phyloP scores from a whole-genome alignment of 2,888 invertebrate species.

The Acleris holmiana region DNA sequence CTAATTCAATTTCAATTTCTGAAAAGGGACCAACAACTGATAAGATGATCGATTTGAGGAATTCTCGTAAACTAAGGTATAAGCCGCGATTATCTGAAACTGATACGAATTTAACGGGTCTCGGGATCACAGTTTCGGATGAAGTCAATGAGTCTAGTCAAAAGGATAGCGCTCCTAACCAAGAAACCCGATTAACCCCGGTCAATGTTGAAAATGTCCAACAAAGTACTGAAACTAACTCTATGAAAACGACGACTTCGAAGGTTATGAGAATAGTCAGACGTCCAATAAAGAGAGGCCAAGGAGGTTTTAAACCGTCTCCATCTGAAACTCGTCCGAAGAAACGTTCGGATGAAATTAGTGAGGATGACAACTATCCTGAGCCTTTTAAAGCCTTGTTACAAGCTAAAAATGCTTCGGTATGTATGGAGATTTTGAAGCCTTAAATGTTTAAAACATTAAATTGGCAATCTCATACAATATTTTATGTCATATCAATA shows the following conservation, averaged over 20 bases:
- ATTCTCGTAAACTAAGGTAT: conserved; percentile 68
- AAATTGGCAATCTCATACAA: conserved; percentile 33
- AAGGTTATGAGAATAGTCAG: conserved; percentile 65
- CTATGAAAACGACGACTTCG: conserved; percentile 55
- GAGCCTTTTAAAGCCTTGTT: conserved; percentile 87
- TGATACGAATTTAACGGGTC: conserved; percentile 72
- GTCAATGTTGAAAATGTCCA: conserved; percentile 52
- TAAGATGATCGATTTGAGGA: conserved; percentile 62
- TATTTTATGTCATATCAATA: conserved; percentile 32
- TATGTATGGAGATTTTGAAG: conserved; percentile 51
- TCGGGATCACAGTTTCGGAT: conserved; percentile 60
- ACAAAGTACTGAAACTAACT: conserved; percentile 59
- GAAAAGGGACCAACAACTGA: conserved; percentile 66
- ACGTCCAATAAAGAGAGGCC: conserved; percentile 61
- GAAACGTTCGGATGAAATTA: conserved; percentile 77
- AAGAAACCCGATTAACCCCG: conserved; percentile 57
- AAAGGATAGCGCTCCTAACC: conserved; percentile 66
- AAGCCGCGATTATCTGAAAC: conserved; percentile 65
- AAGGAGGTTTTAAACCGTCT: conserved; percentile 54
- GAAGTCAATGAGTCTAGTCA: conserved; percentile 73
- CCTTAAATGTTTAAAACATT: background rate
- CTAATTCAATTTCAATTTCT: conserved; percentile 62
- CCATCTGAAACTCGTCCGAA: conserved; percentile 49
- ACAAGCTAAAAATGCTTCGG: conserved; percentile 84
- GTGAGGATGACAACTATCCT: conserved; percentile 87